Evolutionary conservation across 2,797 vertebrate species (phyloP), one percentile per base, ranked within the genome.

Genomic region (Anguilla marmorata): DNA sequence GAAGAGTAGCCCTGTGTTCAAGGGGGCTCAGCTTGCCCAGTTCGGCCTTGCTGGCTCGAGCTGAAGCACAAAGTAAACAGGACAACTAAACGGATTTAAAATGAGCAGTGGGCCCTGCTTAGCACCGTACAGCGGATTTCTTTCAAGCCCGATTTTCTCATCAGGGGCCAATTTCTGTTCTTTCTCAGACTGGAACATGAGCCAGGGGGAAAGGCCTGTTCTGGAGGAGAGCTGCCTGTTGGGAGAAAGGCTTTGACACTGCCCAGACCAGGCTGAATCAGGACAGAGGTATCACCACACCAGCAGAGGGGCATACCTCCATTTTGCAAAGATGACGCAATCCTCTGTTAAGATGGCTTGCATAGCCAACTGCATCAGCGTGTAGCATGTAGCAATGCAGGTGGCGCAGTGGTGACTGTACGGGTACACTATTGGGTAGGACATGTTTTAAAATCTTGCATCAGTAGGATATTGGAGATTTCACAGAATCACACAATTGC

Each of bases 161-260:
- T 63, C 21, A 21, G 9, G 30, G 24, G 19, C 5, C 52, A 45
- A 74, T 37, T 85, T 60, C 48, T 72, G 27, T 48, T 33, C 54
- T 76, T 79, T 24, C 72, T 69, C n/a, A 85, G 83, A 21, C 4
- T 85, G 84, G 52, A 88, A 21, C 83, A 88, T 88, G 87, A 88
- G 21, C 27, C 83, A 33, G 37, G 52, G 14, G 54, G 33, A 33
- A 30, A 8, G 58, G 37, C 12, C 37, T 63, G n/a, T 33, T 69
- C 33, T 41, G 37, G 63, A 85, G 48, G 58, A 60, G 27, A 69
- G 50, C 50, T 9, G 33, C 66, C 83, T 60, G 33, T 12, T 37
- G 52, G 87, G 41, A 37, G 33, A 21, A 52, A 54, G 52, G 87
- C 84, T 58, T 84, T 88, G 69, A 88, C 83, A 19, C 87, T 58